phyloP scores from a whole-genome alignment of 2,797 vertebrate genomes.

The Orientallactaga sibirica region DNA sequence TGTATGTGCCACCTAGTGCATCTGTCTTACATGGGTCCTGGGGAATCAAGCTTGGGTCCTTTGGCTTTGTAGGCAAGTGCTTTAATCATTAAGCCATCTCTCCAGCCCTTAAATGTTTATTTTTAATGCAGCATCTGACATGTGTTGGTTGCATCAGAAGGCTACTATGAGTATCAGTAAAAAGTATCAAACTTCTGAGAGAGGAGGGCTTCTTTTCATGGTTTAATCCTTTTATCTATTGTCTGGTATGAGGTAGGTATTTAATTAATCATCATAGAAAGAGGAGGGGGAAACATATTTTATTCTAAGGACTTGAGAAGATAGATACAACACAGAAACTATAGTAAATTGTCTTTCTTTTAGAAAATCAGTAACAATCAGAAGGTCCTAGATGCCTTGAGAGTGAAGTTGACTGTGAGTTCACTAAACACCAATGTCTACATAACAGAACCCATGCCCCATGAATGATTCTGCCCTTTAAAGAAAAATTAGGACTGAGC shows the following conservation, averaged over 20 bases:
- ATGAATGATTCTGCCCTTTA: background rate
- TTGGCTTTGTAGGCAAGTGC: too few relatives aligned
- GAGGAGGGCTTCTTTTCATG: background rate
- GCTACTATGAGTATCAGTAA: background rate
- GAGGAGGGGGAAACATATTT: background rate
- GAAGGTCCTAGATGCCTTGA: background rate
- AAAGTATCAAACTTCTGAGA: too few relatives aligned
- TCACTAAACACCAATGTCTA: background rate
- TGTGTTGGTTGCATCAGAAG: background rate
- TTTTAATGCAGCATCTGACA: background rate
- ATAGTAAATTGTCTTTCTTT: background rate
- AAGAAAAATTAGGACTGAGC: background rate
- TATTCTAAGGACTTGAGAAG: background rate
- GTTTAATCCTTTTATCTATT: background rate
- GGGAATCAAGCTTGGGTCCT: background rate
- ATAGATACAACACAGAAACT: background rate
- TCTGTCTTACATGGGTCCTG: background rate
- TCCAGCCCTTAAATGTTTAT: background rate
- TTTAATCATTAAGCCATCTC: too few relatives aligned
- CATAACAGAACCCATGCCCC: background rate
- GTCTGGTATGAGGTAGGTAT: background rate
- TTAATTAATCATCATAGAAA: background rate
- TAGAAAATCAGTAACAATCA: background rate
- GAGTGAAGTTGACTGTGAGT: background rate
- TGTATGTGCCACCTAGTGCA: background rate